Evolutionary conservation across 2,113 vertebrate genomes (phyloP).

Genomic region (Felis chaus): DNA sequence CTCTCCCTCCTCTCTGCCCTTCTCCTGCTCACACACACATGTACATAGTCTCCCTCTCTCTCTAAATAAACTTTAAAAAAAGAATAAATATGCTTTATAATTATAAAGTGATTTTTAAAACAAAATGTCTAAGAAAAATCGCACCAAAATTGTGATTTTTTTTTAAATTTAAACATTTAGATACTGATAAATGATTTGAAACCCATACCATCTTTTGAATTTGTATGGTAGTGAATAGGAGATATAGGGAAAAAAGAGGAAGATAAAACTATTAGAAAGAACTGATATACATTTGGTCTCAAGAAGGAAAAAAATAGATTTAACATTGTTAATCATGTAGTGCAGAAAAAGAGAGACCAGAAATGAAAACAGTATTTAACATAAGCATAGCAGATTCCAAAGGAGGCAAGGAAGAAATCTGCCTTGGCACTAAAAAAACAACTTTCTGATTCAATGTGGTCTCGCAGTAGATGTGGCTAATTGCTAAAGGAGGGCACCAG

Average conservation of each 20-base stretch:
- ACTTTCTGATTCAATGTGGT: not conserved
- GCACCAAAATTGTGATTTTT: not conserved
- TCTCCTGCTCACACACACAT: too few relatives aligned
- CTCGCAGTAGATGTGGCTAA: not conserved
- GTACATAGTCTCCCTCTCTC: too few relatives aligned
- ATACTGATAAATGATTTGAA: conserved; percentile 25
- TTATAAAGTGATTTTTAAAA: conserved; percentile 32
- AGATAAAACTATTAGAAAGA: not conserved
- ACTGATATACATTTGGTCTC: not conserved
- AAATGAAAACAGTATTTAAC: not conserved
- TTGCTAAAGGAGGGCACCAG: not conserved
- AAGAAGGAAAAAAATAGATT: not conserved
- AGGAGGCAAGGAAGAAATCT: not conserved
- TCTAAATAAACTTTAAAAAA: too few relatives aligned
- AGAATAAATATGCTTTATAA: conserved; percentile 18
- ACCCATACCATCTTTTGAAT: conserved; percentile 9
- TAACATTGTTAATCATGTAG: not conserved
- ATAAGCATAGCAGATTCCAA: not conserved
- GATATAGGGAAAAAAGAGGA: not conserved
- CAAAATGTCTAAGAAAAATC: not conserved
- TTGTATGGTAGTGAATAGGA: not conserved
- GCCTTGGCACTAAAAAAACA: not conserved
- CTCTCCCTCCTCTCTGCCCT: too few relatives aligned
- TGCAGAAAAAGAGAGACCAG: not conserved
- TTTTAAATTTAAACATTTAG: conserved; percentile 27